Percentiles rank a stretch among this genome's conserved stretches.
phyloP scores from a whole-genome alignment of 2,888 invertebrate genomes.

The Brachyptera risi region DNA sequence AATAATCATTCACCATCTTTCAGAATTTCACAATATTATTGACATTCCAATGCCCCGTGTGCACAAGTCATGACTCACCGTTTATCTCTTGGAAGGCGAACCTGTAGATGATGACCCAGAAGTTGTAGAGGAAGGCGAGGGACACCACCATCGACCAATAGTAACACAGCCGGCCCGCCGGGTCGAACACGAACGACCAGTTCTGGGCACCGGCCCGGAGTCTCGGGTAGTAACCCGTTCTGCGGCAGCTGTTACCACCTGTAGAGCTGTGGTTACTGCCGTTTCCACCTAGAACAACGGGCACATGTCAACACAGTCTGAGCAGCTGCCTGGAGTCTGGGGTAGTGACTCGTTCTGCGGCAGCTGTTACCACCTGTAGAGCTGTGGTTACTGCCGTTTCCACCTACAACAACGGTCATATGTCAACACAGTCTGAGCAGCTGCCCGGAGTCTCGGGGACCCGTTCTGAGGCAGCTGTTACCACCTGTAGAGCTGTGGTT shows the following conservation, averaged over 20 bases:
- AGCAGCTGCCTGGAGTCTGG: constrained; percentile 60
- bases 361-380: constrained; percentile 27
- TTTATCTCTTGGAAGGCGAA: constrained; percentile 98
- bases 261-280: constrained; percentile 26
- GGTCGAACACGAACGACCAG: constrained; percentile 98
- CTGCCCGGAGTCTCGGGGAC: constrained; percentile 58
- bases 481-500: constrained; percentile 29
- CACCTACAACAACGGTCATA: constrained; percentile 42
- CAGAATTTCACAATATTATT: too few relatives aligned
- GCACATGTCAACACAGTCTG: constrained; percentile 86
- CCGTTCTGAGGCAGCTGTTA: constrained; percentile 3
- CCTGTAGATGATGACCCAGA: constrained; percentile 97
- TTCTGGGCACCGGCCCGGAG: constrained; percentile 65
- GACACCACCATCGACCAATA: constrained; percentile 98
- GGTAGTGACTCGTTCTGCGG: constrained; percentile 46
- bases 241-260: constrained; percentile 24
- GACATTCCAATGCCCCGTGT: too few relatives aligned
- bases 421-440: constrained; percentile 77
- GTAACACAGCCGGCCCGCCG: constrained; percentile 92
- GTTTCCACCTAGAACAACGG: constrained; percentile 40
- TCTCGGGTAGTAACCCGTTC: constrained; percentile 51
- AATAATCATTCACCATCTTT: too few relatives aligned
- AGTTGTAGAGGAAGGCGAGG: constrained; percentile 92
- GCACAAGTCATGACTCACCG: too few relatives aligned
- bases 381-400: constrained; percentile 27